Conservation (phyloP, 2,113 vertebrate genomes). For the Oostethus manadensis region DNA sequence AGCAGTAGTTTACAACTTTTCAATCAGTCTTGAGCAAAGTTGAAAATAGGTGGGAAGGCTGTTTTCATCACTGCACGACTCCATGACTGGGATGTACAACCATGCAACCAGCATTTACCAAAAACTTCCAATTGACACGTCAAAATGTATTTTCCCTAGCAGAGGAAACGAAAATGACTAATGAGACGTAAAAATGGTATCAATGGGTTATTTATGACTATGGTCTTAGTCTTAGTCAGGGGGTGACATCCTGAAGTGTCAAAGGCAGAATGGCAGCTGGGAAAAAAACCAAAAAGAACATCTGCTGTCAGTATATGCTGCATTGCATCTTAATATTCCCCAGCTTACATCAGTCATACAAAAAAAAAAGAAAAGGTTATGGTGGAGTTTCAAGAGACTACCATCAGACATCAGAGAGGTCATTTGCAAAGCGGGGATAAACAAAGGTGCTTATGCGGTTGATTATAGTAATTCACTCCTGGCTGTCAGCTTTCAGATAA, state of each 20-base stretch:
- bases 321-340: slow-evolving; percentile 1
- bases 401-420: slow-evolving; percentile 52
- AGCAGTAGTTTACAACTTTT: slow-evolving; percentile 2
- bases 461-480: slow-evolving; percentile 70
- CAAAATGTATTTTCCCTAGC: slow-evolving; percentile 1
- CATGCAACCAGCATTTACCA: neutral
- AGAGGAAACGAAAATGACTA: neutral
- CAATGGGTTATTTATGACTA: neutral
- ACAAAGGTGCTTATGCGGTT: slow-evolving; percentile 57
- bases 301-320: slow-evolving; percentile 19
- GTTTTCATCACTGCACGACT: neutral
- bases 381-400: slow-evolving; percentile 39
- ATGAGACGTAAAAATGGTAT: neutral
- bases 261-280: slow-evolving; percentile 36
- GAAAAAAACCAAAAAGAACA: slow-evolving; percentile 20
- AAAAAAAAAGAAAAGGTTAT: slow-evolving; percentile 41
- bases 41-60: neutral
- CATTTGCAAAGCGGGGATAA: slow-evolving; percentile 60
- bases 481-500: slow-evolving; percentile 58
- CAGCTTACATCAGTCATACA: slow-evolving; percentile 18
- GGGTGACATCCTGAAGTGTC: slow-evolving; percentile 5
- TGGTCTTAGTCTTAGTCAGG: slow-evolving; percentile 6
- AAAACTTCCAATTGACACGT: neutral
- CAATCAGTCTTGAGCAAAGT: neutral
- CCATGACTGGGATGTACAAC: slow-evolving; percentile 1